A percentile compares a stretch with the other conserved stretches of the same genome.
phyloP scores from a whole-genome alignment of 2,888 invertebrate species.

The Eupeodes latifasciatus region DNA sequence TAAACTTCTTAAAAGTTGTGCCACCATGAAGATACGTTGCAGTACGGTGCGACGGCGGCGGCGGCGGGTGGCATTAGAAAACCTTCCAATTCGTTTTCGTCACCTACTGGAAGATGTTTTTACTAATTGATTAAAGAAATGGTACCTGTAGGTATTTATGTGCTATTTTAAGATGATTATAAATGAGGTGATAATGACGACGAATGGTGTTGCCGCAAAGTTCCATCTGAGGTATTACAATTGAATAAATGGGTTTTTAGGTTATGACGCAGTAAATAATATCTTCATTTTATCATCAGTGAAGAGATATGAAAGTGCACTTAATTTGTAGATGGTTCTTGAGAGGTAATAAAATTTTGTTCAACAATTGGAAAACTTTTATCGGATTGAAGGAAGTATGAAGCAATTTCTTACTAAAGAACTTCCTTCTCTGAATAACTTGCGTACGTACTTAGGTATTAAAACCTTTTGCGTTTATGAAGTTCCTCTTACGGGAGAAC shows the following conservation, averaged over 20 bases:
- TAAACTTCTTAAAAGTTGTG: slow-evolving; percentile 53
- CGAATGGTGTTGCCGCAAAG: slow-evolving; percentile 40
- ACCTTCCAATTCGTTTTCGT: slow-evolving; percentile 15
- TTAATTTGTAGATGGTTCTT: not conserved
- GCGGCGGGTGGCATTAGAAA: too few species aligned
- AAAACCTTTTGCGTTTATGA: too few species aligned
- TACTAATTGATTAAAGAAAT: slow-evolving; percentile 57
- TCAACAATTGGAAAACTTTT: too few species aligned
- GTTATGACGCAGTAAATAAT: not conserved
- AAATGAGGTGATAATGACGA: slow-evolving; percentile 29
- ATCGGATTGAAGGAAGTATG: too few species aligned
- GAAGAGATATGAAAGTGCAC: not conserved
- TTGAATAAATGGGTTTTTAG: not conserved
- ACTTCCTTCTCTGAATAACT: too few species aligned
- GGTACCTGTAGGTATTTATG: slow-evolving; percentile 1
- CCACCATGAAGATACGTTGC: slow-evolving; percentile 27
- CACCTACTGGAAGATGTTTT: slow-evolving; percentile 44
- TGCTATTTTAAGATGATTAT: slow-evolving; percentile 34
- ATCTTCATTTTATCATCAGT: not conserved
- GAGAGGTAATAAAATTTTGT: not conserved
- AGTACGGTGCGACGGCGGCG: not conserved
- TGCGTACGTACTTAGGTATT: too few species aligned
- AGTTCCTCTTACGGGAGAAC: too few species aligned
- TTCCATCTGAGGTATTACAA: not conserved
- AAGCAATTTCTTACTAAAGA: too few species aligned